These are phyloP conservation scores for Notolabrus celidotus DNA, from an alignment of 2,797 vertebrate genomes.

Conservation along the genomic window DNA sequence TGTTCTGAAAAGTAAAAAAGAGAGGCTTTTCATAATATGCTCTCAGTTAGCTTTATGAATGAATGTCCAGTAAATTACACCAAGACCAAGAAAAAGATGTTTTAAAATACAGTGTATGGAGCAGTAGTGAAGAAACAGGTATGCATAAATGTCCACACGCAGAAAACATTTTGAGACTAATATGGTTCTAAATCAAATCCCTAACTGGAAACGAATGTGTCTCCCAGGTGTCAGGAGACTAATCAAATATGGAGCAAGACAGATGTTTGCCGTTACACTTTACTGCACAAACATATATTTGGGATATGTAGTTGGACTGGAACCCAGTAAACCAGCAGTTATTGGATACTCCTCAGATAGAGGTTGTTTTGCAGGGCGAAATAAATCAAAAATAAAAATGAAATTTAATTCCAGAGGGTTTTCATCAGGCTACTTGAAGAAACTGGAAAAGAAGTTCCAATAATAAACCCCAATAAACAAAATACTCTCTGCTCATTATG, in stretches of 20 bases:
- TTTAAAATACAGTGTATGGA: neutral
- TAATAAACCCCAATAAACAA: constrained; percentile 27
- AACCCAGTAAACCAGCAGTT: constrained; percentile 12
- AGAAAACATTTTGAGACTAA: constrained; percentile 8
- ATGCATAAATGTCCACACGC: neutral
- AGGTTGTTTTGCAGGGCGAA: constrained; percentile 34
- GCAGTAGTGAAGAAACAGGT: neutral
- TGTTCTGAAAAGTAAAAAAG: no score
- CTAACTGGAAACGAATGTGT: constrained; percentile 38
- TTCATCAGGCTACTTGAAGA: neutral
- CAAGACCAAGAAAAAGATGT: neutral
- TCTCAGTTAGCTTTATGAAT: no score
- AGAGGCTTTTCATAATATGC: no score
- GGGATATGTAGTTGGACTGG: constrained; percentile 19
- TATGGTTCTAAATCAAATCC: constrained; percentile 32
- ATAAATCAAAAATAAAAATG: neutral
- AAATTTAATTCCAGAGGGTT: neutral
- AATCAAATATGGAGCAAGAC: constrained; percentile 70
- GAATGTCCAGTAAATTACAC: no score
- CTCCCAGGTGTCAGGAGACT: constrained; percentile 51
- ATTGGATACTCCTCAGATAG: constrained; percentile 30
- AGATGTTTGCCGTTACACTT: constrained; percentile 69
- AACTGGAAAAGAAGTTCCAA: neutral
- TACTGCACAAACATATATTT: constrained; percentile 52
- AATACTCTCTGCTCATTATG: constrained; percentile 16